Percentiles rank a stretch among this genome's conserved stretches.
phyloP scores from a whole-genome alignment of 2,113 vertebrate genomes.

The Gopherus flavomarginatus region DNA sequence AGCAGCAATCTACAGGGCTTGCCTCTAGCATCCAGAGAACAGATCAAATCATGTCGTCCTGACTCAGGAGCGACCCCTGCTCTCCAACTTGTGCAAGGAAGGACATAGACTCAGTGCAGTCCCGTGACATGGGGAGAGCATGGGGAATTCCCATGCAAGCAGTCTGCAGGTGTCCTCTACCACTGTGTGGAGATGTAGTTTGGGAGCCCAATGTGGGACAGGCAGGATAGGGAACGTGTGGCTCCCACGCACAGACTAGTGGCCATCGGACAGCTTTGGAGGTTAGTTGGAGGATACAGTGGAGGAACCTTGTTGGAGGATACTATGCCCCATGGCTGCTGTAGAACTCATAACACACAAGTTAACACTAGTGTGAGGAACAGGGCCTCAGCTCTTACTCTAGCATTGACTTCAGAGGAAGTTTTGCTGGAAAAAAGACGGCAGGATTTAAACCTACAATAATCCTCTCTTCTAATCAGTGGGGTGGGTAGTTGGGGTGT shows the following conservation, averaged over 20 bases:
- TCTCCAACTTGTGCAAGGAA: neutral
- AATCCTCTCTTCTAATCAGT: neutral
- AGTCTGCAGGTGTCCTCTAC: neutral
- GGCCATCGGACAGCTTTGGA: neutral
- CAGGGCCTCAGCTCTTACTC: neutral
- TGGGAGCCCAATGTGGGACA: neutral
- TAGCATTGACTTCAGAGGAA: accelerated
- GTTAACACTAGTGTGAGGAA: neutral
- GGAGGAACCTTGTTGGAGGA: neutral
- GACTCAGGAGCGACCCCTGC: neutral
- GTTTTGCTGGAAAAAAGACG: neutral
- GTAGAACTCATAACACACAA: neutral
- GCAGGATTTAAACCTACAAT: neutral
- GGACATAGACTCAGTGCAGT: neutral
- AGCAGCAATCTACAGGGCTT: neutral
- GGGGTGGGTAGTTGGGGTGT: neutral
- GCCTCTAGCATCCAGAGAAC: neutral
- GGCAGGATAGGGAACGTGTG: neutral
- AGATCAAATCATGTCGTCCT: neutral
- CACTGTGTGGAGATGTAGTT: neutral
- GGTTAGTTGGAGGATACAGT: too few relatives aligned
- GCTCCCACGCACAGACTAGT: neutral
- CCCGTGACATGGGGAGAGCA: neutral
- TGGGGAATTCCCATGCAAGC: neutral
- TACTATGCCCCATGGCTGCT: neutral